A percentile compares a stretch with the other conserved stretches of the same genome.
Evolutionary conservation across 2,888 invertebrate species (phyloP).

Genomic region (Polyommatus icarus): DNA sequence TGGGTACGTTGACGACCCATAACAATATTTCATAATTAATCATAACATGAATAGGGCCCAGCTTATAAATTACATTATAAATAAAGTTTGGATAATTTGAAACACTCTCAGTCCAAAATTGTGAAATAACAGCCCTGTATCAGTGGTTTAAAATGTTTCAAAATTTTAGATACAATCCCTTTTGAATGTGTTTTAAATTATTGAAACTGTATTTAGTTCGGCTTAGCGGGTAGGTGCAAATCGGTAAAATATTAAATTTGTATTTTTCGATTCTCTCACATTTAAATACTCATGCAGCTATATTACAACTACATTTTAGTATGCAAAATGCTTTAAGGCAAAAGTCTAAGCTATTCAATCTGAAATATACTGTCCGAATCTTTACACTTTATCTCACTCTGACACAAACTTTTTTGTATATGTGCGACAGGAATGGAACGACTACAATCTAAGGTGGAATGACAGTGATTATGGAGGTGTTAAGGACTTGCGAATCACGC

Average conservation of each 20-base stretch:
- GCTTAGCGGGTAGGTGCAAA: not conserved
- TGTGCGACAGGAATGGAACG: conserved; percentile 94
- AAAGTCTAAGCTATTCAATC: not conserved
- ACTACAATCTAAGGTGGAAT: conserved; percentile 98
- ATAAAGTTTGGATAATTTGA: conserved; percentile 9
- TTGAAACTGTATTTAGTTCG: not conserved
- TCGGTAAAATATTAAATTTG: not conserved
- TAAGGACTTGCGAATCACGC: conserved; percentile 95
- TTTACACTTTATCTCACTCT: not conserved
- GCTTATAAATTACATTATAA: conserved; percentile 20
- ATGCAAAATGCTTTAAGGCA: not conserved
- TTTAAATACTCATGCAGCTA: not conserved
- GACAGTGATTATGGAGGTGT: conserved; percentile 96
- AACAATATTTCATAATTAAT: conserved; percentile 44
- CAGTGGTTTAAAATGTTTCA: not conserved
- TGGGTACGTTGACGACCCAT: conserved; percentile 48
- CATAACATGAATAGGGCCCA: conserved; percentile 43
- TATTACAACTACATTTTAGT: not conserved
- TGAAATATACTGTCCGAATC: not conserved
- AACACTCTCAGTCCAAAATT: not conserved
- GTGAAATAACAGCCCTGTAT: not conserved
- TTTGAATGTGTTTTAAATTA: not conserved
- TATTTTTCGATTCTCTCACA: not conserved
- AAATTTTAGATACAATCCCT: not conserved
- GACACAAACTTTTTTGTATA: conserved; percentile 42